A percentile compares a stretch with the other conserved stretches of the same genome.
Conservation (phyloP, 2,797 vertebrate genomes). For the Pyrrhura leucotis region DNA sequence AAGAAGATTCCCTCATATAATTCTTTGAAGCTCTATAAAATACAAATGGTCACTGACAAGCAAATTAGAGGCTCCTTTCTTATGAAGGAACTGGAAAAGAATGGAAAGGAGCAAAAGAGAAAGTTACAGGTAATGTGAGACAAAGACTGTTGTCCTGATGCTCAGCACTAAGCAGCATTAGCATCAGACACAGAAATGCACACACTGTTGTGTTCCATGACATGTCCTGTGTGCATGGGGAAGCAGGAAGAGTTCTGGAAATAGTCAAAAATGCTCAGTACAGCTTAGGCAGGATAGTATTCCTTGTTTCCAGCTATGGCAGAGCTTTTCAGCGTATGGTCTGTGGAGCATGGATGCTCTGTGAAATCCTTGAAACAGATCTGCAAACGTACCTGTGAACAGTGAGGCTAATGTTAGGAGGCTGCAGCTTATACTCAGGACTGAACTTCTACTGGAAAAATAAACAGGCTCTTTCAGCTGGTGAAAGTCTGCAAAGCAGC, state of each 20-base stretch:
- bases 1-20: not conserved
- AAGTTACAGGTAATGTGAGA: not conserved
- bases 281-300: not conserved
- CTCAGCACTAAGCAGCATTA: not conserved
- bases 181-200: not conserved
- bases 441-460: not conserved
- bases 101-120: not conserved
- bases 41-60: not conserved
- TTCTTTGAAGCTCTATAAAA: not conserved
- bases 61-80: not conserved
- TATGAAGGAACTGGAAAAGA: not conserved
- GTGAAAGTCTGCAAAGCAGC: not conserved
- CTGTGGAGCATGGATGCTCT: not conserved
- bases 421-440: not conserved
- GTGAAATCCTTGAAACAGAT: not conserved
- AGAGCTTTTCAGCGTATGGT: fast-evolving
- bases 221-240: not conserved
- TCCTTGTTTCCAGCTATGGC: not conserved
- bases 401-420: not conserved
- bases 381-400: not conserved
- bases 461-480: not conserved
- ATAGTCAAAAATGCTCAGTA: not conserved
- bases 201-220: fast-evolving
- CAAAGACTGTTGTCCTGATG: not conserved
- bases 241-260: not conserved